Evolutionary conservation across 2,797 vertebrate species (phyloP), one percentile per base, ranked within the genome.

Genomic region (Myripristis murdjan): DNA sequence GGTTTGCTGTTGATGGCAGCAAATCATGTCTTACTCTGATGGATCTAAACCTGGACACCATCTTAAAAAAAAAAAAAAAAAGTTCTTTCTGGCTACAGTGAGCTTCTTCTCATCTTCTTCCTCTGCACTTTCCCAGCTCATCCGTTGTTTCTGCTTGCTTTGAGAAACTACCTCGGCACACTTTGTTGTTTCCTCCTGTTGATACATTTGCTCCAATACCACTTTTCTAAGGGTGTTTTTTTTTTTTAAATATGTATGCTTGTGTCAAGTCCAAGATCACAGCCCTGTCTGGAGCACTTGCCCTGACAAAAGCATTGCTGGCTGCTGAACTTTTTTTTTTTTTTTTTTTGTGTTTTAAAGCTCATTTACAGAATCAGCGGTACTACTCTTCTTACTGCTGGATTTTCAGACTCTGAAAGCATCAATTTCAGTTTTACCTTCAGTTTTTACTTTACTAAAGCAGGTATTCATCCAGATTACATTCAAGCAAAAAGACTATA

Each of bases 251-350:
- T 51, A 64, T 5, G 28, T 61, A 31, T 65, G 15, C 18, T 54
- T 55, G 24, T 62, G 39, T 18, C 10, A 11, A 6, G 28, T 52
- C 22, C 16, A 41, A 39, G 7, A 56, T 39, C 44, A 11, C 39
- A 18, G 35, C 10, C 7, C n/a, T 24, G 12, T 5, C 48, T 56
- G 24, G 73, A 60, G 46, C 67, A 64, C 49, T 48, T 22, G 44
- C 41, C 23, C 46, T 1, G 7, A n/a, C 39, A 51, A 70, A 63
- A 55, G 10, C 6, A 2, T 9, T 33, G 47, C 48, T 60, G 66
- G 54, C 74, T 52, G 54, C 74, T 52, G 16, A 70, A 37, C 35
- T 41, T 22, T 57, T 78, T 41, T 49, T 73, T 31, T 18, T 28
- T 28, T 28, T 28, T 28, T 28, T 28, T n/a, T n/a, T n/a, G n/a